Evolutionary conservation across 2,113 vertebrate species (phyloP).

Genomic region (Atherinomorus stipes): DNA sequence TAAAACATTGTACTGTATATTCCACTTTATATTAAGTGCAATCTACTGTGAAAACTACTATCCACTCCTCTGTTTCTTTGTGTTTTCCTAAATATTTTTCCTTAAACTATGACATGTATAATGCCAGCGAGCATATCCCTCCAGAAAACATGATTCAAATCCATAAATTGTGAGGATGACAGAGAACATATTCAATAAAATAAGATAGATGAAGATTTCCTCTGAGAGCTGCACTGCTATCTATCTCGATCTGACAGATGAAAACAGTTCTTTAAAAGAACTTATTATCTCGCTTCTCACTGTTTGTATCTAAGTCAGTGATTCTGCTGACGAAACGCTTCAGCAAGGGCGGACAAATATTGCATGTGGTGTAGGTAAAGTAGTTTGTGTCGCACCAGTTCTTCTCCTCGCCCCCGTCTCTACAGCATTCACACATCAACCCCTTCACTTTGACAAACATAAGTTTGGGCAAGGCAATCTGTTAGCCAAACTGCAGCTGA

Average conservation of each 20-base stretch:
- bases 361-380: constrained; percentile 6
- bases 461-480: constrained; percentile 61
- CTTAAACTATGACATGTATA: too few species aligned
- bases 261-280: constrained; percentile 41
- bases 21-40: too few species aligned
- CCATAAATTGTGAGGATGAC: neutral
- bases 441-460: constrained; percentile 50
- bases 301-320: neutral
- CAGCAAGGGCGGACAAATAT: neutral
- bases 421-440: neutral
- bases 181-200: constrained; percentile 22
- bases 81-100: too few species aligned
- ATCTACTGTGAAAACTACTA: too few species aligned
- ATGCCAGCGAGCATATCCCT: too few species aligned
- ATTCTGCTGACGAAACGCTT: constrained; percentile 3
- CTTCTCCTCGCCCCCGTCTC: neutral
- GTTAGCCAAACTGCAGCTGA: constrained; percentile 68
- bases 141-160: too few species aligned
- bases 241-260: constrained; percentile 32
- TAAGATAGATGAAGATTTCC: constrained; percentile 2
- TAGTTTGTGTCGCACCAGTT: constrained; percentile 1
- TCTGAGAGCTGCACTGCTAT: constrained; percentile 13
- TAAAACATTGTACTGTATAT: neutral
- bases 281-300: neutral
- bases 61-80: too few species aligned